Base-by-base conservation (phyloP, 2,888 invertebrate species). In the Eulithis testata region DNA sequence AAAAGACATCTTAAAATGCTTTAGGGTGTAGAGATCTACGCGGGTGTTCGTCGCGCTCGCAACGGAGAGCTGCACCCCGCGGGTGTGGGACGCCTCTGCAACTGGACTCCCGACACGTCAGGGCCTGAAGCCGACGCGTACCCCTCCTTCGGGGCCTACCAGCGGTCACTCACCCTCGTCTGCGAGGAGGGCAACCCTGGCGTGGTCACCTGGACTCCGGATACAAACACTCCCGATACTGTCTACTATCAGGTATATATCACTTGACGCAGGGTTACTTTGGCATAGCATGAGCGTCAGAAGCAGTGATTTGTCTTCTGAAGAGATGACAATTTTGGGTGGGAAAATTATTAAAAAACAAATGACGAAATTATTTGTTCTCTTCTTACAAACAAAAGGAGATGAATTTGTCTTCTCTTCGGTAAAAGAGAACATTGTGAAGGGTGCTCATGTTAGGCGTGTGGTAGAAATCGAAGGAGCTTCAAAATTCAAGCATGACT, bases 141-240 rank as follows among this genome's bases (percentile, higher is more conserved):
- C 84, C 95, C 95, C 11, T 97, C 97, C 9, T 98, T 98, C 81
- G 98, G 98, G 0, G 97, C 97, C 5, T 98, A 97, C 86, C 98
- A 98, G 88, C 94, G 98, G 37, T 96, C 96, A 0, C 89, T 98
- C 21, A 96, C 96, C 14, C 94, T 98, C 1, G 95, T 96, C 75
- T 98, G 98, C 84, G 97, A 98, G 79, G 93, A 94, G 65, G 98
- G 98, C 4, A 96, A 96, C 76, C 97, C 98, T 0, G 98, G 97
- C 9, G 94, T 97, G 49, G 95, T 98, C 47, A 95, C 96, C 69
- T 98, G 98, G 97, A 97, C 96, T 0, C 98, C 98, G 0, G 97
- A 98, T 84, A 89, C 93, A 63, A 94, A 96, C 75, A 98, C 98
- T 0, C 98, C 98, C 0, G 97, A 98, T 83, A 96, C 97, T 7